A percentile compares a stretch with the other conserved stretches of the same genome.
These are phyloP conservation scores for Dicerorhinus sumatrensis DNA, from an alignment of 2,113 vertebrate genomes.

Conservation along the genomic window DNA sequence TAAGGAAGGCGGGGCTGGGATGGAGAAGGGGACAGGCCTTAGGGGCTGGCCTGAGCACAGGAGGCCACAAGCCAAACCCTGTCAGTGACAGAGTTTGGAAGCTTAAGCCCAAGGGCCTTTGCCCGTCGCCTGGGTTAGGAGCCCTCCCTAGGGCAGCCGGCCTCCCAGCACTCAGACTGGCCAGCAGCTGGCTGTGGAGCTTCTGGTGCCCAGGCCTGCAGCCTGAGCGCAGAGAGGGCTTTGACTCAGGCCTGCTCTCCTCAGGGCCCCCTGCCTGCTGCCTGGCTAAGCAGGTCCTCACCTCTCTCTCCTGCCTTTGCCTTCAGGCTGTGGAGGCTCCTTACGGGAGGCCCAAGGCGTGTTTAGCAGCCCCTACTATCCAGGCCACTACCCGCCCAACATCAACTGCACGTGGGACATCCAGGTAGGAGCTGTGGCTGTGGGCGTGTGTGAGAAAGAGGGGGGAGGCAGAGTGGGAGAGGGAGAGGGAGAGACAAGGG, in stretches of 20 bases:
- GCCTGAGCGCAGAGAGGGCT: not conserved
- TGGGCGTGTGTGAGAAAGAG: no score
- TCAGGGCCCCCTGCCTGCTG: rapidly evolving
- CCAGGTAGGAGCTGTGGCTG: constrained; percentile 86
- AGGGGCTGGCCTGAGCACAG: no score
- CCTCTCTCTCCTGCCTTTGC: not conserved
- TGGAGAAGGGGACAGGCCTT: not conserved
- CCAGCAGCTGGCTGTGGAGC: not conserved
- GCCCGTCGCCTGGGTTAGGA: not conserved
- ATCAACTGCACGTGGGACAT: constrained; percentile 92
- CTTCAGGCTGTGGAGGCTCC: constrained; percentile 87
- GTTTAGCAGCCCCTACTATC: constrained; percentile 93
- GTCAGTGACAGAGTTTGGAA: not conserved
- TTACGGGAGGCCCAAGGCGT: constrained; percentile 84
- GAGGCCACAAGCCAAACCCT: not conserved
- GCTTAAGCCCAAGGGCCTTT: not conserved
- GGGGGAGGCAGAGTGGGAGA: not conserved
- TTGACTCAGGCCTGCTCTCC: not conserved
- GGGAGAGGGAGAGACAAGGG: no score
- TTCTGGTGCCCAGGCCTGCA: not conserved
- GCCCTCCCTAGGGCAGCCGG: not conserved
- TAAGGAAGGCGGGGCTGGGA: constrained; percentile 68
- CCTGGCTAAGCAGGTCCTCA: not conserved
- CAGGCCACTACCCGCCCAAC: constrained; percentile 93
- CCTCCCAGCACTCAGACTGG: not conserved